Conservation (phyloP, 2,888 invertebrate species). For the Euzetes globulus region DNA sequence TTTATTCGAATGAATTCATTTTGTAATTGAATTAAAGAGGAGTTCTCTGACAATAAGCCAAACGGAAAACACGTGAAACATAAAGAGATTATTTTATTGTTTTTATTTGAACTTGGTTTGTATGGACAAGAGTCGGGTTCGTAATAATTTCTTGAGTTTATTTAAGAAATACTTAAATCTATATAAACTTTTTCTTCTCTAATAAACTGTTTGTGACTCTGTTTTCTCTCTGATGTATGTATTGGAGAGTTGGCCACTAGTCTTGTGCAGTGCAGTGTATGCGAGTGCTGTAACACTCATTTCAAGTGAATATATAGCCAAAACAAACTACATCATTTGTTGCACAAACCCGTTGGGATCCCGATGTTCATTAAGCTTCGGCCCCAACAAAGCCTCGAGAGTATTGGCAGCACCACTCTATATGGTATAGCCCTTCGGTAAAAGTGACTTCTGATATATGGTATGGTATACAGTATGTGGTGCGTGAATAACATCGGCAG, state of each 20-base stretch:
- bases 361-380: slow-evolving; percentile 32
- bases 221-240: background rate
- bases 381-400: slow-evolving; percentile 16
- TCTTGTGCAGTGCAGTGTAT: background rate
- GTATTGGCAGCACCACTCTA: background rate
- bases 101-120: background rate
- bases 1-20: background rate
- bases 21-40: background rate
- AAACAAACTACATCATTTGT: slow-evolving; percentile 33
- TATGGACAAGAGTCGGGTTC: background rate
- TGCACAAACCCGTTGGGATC: slow-evolving; percentile 23
- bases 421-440: slow-evolving; percentile 22
- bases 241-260: background rate
- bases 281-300: background rate
- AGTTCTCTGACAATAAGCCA: background rate
- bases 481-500: slow-evolving; percentile 26
- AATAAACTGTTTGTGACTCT: slow-evolving; percentile 1
- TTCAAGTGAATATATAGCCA: slow-evolving; percentile 16
- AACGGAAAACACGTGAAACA: background rate
- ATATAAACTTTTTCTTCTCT: background rate
- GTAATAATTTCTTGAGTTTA: background rate
- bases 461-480: background rate
- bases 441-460: slow-evolving; percentile 11
- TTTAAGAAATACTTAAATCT: slow-evolving; percentile 9
- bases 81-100: background rate